Evolutionary conservation across 2,113 vertebrate genomes (phyloP).

Genomic region (Dipodomys ordii): DNA sequence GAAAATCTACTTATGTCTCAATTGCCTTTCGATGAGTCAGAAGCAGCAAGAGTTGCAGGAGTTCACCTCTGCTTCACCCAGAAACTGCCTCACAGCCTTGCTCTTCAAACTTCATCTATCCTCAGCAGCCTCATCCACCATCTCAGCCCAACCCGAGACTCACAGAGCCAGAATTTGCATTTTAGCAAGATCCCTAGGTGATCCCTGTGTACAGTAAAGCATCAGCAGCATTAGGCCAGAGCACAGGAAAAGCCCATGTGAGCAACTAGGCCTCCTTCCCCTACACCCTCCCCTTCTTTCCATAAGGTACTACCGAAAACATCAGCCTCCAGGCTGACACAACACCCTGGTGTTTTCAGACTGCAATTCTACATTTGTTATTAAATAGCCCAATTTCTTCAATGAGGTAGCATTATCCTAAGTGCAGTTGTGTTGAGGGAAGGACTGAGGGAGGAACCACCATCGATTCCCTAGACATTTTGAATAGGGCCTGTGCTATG

Average conservation of each 20-base stretch:
- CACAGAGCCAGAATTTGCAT: background rate
- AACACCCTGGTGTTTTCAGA: background rate
- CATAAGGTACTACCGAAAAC: background rate
- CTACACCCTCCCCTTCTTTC: background rate
- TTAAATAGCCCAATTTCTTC: background rate
- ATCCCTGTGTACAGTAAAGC: background rate
- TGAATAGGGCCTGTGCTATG: background rate
- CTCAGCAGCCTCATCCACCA: background rate
- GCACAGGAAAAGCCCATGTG: rapidly evolving
- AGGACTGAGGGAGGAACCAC: background rate
- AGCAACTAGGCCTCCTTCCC: background rate
- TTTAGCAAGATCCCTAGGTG: background rate
- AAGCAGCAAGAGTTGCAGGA: background rate
- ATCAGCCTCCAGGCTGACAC: background rate
- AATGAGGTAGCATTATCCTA: background rate
- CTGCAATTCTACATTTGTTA: background rate
- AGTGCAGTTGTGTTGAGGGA: background rate
- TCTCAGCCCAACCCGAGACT: background rate
- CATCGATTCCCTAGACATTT: background rate
- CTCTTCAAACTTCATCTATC: background rate
- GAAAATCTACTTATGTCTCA: background rate
- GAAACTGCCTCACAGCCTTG: background rate
- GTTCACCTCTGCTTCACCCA: background rate
- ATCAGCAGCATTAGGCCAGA: rapidly evolving
- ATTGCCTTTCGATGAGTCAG: background rate